phyloP scores from a whole-genome alignment of 2,797 vertebrate species.

The Melopsittacus undulatus region DNA sequence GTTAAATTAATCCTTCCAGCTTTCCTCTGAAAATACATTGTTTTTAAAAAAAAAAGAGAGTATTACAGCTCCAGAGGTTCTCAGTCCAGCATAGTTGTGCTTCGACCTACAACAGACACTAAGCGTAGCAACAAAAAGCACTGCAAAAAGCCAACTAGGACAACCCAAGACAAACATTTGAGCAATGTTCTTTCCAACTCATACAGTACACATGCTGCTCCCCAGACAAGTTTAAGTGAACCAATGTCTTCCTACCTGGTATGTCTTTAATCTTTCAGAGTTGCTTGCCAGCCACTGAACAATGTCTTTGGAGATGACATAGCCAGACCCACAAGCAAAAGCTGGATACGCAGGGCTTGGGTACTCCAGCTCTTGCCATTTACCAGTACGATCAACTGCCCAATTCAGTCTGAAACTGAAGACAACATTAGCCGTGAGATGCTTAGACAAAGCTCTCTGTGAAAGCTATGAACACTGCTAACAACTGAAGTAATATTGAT shows the following conservation, averaged over 20 bases:
- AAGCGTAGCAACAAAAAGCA: neutral
- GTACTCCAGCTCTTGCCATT: slow-evolving; percentile 98
- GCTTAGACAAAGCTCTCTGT: neutral
- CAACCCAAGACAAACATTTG: neutral
- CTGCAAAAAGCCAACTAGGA: neutral
- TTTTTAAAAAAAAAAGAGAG: neutral
- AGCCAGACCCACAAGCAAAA: slow-evolving; percentile 95
- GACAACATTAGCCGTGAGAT: neutral
- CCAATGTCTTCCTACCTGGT: slow-evolving; percentile 83
- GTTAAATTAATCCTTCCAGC: neutral
- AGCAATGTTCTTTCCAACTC: neutral
- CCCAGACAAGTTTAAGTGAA: neutral
- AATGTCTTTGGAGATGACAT: slow-evolving; percentile 90
- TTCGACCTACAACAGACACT: neutral
- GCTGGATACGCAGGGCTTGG: slow-evolving; percentile 94
- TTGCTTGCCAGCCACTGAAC: slow-evolving; percentile 94
- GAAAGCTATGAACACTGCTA: neutral
- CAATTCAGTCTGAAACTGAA: slow-evolving; percentile 97
- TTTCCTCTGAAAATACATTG: neutral
- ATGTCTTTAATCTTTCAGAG: slow-evolving; percentile 88
- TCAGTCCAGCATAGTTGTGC: neutral
- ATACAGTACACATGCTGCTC: neutral
- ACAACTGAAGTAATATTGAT: neutral
- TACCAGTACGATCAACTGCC: slow-evolving; percentile 96
- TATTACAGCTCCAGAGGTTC: neutral